phyloP scores from a whole-genome alignment of 1,140 invertebrate genomes.

The Atopsyche davidsoni region DNA sequence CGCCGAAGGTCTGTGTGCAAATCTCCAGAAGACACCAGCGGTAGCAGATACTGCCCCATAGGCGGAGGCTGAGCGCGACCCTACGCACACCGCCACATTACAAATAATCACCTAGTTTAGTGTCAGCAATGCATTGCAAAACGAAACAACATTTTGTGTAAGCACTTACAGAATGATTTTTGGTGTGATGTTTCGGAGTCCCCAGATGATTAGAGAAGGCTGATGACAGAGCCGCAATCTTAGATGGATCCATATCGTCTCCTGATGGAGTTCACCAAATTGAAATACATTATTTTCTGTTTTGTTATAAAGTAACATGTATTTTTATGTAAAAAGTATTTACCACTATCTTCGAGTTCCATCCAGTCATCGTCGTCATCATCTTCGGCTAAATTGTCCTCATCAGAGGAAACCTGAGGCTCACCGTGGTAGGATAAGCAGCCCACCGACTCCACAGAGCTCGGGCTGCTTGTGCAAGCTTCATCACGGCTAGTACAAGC shows the following conservation, averaged over 20 bases:
- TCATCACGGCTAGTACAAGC: no score
- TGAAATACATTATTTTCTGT: neutral
- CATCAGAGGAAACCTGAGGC: no score
- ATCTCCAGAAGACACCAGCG: no score
- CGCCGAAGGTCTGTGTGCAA: no score
- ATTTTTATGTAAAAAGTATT: slow-evolving; percentile 2
- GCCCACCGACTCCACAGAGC: no score
- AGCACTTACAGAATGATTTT: no score
- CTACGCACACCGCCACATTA: neutral
- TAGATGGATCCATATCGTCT: slow-evolving; percentile 16
- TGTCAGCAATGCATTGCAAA: neutral
- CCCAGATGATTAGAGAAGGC: slow-evolving; percentile 15
- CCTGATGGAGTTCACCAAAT: neutral
- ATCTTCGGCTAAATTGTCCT: no score
- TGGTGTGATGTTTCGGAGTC: slow-evolving; percentile 14
- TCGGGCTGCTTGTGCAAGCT: no score
- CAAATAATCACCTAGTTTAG: no score
- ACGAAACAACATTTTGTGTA: neutral
- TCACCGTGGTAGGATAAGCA: no score
- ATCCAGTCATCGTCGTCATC: slow-evolving; percentile 12
- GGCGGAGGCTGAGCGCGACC: neutral
- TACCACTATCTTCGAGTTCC: slow-evolving; percentile 11
- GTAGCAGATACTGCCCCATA: slow-evolving; percentile 15
- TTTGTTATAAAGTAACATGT: neutral
- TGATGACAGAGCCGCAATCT: slow-evolving; percentile 13